Evolutionary conservation across 92 coral and sea anemone species (phyloP).

Genomic region (Bergia puertoricense): DNA sequence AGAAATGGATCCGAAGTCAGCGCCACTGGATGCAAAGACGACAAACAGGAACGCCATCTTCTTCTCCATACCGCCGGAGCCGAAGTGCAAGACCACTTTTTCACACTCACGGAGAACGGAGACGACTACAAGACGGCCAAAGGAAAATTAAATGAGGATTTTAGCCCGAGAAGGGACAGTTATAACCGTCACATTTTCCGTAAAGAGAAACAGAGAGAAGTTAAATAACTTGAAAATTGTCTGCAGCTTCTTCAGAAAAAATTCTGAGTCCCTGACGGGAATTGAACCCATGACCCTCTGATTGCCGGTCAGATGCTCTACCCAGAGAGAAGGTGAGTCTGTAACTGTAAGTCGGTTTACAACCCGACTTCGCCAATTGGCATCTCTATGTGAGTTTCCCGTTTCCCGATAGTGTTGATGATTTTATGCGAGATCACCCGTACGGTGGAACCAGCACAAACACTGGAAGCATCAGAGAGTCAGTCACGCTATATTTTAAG

Average conservation of each 20-base stretch:
- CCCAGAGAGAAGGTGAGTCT: conserved; percentile 7
- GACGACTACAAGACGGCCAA: not conserved
- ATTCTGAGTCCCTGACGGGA: no score
- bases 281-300: no score
- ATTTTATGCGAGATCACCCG: conserved; percentile 43
- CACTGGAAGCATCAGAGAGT: conserved; percentile 36
- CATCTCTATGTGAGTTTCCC: conserved; percentile 21
- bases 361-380: conserved; percentile 24
- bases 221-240: no score
- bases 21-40: not conserved
- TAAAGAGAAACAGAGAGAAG: conserved; percentile 5
- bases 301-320: no score
- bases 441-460: conserved; percentile 13
- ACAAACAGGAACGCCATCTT: no score
- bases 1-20: conserved; percentile 26
- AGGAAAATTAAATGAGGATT: not conserved
- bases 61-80: conserved; percentile 35
- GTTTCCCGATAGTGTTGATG: conserved; percentile 16
- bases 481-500: not conserved
- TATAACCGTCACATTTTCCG: conserved; percentile 23
- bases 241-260: no score
- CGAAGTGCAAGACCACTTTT: conserved; percentile 29
- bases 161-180: not conserved
- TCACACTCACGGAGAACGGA: not conserved
- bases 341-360: not conserved